phyloP scores from a whole-genome alignment of 2,797 vertebrate species.

The Neomorphus geoffroyi region DNA sequence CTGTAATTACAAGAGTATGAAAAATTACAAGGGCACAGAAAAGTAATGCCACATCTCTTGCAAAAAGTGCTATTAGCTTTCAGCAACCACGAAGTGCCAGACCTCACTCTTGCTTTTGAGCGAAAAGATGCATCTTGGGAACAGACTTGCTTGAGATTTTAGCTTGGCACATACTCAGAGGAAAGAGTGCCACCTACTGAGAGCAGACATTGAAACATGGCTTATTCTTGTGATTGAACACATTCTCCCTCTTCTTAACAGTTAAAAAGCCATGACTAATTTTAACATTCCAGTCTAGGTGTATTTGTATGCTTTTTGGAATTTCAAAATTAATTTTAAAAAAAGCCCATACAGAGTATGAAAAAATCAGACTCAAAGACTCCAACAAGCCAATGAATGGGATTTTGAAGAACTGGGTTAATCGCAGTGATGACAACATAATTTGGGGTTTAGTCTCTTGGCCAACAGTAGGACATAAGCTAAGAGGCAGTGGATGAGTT shows the following conservation, averaged over 20 bases:
- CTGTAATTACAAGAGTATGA: not conserved
- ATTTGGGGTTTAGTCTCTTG: not conserved
- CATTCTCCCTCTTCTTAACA: not conserved
- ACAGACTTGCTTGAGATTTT: slow-evolving; percentile 8
- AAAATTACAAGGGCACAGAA: not conserved
- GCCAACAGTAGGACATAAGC: not conserved
- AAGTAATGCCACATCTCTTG: not conserved
- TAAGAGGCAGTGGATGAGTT: not conserved
- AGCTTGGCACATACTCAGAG: slow-evolving; percentile 52
- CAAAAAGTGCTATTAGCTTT: not conserved
- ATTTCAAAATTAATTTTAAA: not conserved
- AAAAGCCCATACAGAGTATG: no score
- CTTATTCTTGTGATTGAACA: not conserved
- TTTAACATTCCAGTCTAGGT: not conserved
- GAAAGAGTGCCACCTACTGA: slow-evolving; percentile 71
- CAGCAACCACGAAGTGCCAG: not conserved
- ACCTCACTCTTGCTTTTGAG: not conserved
- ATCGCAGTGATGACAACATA: not conserved
- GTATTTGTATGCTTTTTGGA: not conserved
- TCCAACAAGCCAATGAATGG: not conserved
- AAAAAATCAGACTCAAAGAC: not conserved
- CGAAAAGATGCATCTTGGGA: slow-evolving; percentile 16
- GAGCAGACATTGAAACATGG: slow-evolving; percentile 35
- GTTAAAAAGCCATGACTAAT: not conserved
- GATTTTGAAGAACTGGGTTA: not conserved